phyloP scores from a whole-genome alignment of 1,140 invertebrate species.

The Intoshia linei region DNA sequence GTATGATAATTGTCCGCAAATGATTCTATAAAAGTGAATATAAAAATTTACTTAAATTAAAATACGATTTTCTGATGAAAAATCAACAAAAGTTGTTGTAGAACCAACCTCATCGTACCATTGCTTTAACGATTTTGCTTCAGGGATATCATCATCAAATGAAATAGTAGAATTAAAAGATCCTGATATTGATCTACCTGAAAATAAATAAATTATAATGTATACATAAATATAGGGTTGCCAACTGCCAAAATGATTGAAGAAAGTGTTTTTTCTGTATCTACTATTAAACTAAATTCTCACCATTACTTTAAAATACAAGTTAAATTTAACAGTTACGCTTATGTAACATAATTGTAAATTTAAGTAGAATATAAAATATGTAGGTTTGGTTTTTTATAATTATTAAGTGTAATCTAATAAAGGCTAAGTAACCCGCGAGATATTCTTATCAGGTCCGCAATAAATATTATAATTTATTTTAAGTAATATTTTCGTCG shows the following conservation, averaged over 20 bases:
- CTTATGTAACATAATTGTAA: too few species aligned
- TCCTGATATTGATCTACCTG: slow-evolving; percentile 18
- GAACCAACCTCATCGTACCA: slow-evolving; percentile 47
- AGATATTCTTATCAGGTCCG: too few species aligned
- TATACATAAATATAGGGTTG: slow-evolving; percentile 26
- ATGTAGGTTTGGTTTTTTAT: too few species aligned
- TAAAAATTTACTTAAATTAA: slow-evolving; percentile 1
- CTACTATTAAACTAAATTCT: slow-evolving; percentile 17
- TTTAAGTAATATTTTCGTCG: too few species aligned
- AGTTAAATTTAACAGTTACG: too few species aligned
- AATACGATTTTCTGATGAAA: not conserved
- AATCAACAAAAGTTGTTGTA: slow-evolving; percentile 13
- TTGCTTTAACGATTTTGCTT: slow-evolving; percentile 45
- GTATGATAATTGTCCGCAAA: too few species aligned
- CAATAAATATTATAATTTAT: too few species aligned
- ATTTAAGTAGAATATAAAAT: too few species aligned
- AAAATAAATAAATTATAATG: slow-evolving; percentile 2
- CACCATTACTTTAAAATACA: slow-evolving; percentile 34
- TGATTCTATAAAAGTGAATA: slow-evolving; percentile 6
- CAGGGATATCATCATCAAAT: slow-evolving; percentile 51
- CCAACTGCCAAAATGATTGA: slow-evolving; percentile 3
- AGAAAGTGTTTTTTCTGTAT: not conserved
- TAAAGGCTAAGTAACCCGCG: too few species aligned
- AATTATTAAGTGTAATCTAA: too few species aligned
- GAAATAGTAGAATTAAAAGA: slow-evolving; percentile 20